Evolutionary conservation across 2,888 invertebrate species (phyloP), one percentile per base, ranked within the genome.

Genomic region (Odontocerum albicorne): DNA sequence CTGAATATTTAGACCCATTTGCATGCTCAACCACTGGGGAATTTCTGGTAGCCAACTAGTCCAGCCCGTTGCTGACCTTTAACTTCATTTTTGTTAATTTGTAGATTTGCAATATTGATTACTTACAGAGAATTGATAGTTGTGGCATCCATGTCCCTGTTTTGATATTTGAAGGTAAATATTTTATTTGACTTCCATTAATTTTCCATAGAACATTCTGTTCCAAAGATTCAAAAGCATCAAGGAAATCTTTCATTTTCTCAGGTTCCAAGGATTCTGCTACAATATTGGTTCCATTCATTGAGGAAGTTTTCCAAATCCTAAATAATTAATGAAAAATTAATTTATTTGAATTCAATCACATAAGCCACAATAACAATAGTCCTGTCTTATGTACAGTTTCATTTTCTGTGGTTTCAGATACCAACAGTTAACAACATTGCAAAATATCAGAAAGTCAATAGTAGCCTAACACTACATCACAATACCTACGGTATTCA

Each of bases 181-280:
- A 74, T 2, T 78, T 67, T 42, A 12, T 12, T n/a, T 80, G 68
- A 60, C 72, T 67, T 12, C 70, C 67, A 57, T 76, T 72, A 70
- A 77, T 78, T 66, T 81, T 82, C 64, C 81, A 78, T 12, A 83
- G 66, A 6, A 83, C 76, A 2, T 73, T 72, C 64, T 80, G 77
- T n/a, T 80, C 73, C 33, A 84, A 63, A 33, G 75, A 71, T 0
- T 76, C 74, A 57, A 83, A 72, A 2, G 74, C 79, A 19, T 70
- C 67, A 59, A 82, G 73, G 60, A 83, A 74, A 45, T 70, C 70
- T 52, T 72, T 67, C 38, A 80, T 63, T 61, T 68, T 74, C 8
- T 73, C 68, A 33, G 67, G 67, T 1, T 80, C 73, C 59, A 82
- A 77, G 1, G 77, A 75, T 65, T 81, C 80, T 27, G 79, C 77